These are phyloP conservation scores for Dendronephthya gigantea DNA, from an alignment of 64 coral and sea anemone species.

Conservation along the genomic window DNA sequence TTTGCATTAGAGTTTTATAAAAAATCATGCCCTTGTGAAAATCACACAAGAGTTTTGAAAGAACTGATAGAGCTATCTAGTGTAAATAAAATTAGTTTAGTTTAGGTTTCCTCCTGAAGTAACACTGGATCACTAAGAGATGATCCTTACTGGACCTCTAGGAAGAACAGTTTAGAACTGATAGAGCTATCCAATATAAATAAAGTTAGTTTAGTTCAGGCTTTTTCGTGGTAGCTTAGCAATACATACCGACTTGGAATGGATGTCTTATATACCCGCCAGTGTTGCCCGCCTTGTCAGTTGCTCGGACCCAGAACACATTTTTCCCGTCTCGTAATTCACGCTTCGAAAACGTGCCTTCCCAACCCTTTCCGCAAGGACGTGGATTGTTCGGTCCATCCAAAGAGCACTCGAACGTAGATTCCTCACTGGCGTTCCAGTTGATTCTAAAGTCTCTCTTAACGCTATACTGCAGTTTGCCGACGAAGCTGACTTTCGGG, in stretches of 20 bases:
- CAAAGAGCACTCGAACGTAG: neutral
- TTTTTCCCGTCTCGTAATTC: neutral
- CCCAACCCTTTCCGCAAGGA: neutral
- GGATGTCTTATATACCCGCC: neutral
- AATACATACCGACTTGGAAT: neutral
- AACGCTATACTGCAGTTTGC: neutral
- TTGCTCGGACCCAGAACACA: neutral
- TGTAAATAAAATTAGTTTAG: no score
- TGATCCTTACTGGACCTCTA: no score
- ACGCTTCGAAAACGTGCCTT: neutral
- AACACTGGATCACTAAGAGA: no score
- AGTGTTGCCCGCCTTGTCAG: neutral
- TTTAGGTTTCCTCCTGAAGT: no score
- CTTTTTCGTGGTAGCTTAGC: no score
- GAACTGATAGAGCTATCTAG: no score
- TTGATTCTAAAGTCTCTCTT: neutral
- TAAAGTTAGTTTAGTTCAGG: no score
- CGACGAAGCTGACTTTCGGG: neutral
- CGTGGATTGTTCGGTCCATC: neutral
- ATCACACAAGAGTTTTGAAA: no score
- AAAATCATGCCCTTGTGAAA: no score
- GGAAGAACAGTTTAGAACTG: no score
- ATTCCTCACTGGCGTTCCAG: neutral
- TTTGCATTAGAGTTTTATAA: no score
- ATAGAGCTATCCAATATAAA: no score